Percentiles rank a stretch among this genome's conserved stretches.
phyloP scores from a whole-genome alignment of 2,888 invertebrate species.

The Polymixis flavicincta region DNA sequence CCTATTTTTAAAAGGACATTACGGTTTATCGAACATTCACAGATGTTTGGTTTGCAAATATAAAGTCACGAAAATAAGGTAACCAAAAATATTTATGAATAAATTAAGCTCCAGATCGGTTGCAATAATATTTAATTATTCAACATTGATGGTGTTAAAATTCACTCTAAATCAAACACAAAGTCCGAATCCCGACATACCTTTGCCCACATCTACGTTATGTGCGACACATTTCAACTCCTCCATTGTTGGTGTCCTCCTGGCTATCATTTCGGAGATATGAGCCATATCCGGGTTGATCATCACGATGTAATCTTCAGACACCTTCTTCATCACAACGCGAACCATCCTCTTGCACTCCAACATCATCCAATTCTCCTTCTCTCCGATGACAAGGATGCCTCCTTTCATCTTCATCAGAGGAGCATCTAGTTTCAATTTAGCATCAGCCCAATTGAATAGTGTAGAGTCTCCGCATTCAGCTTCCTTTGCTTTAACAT shows the following conservation, averaged over 20 bases:
- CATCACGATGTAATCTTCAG: conserved; percentile 51
- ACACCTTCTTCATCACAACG: conserved; percentile 37
- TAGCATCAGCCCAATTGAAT: conserved; percentile 55
- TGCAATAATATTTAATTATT: neutral
- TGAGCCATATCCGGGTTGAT: conserved; percentile 42
- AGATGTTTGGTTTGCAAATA: neutral
- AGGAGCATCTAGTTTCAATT: conserved; percentile 42
- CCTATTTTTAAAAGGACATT: no score
- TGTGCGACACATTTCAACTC: conserved; percentile 56
- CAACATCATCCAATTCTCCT: conserved; percentile 52
- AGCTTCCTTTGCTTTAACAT: conserved; percentile 24
- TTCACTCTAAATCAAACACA: conserved; percentile 1
- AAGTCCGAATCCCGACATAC: conserved; percentile 22
- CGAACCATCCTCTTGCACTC: conserved; percentile 39
- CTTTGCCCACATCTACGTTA: conserved; percentile 49
- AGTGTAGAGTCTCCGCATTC: conserved; percentile 36
- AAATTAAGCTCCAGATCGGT: neutral
- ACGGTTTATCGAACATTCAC: no score
- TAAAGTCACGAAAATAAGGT: neutral
- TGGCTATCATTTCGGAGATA: conserved; percentile 43
- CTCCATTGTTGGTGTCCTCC: neutral
- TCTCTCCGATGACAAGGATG: conserved; percentile 45
- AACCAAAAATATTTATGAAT: neutral
- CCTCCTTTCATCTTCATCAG: conserved; percentile 28
- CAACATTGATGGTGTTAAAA: neutral